Evolutionary conservation across 2,888 invertebrate genomes (phyloP).

Genomic region (Microplitis deprimator): DNA sequence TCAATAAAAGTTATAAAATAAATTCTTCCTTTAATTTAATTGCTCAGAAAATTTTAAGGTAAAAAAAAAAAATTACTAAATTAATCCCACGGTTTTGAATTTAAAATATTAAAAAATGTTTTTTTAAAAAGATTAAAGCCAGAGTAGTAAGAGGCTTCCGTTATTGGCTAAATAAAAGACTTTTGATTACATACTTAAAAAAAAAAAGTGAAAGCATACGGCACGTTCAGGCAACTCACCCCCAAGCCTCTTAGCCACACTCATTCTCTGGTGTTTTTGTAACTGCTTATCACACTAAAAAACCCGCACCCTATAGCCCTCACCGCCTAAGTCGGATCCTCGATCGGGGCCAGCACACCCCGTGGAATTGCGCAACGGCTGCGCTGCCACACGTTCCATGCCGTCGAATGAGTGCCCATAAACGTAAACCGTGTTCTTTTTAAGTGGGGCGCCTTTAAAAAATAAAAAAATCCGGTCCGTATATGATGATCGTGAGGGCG

Average conservation of each 20-base stretch:
- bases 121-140: not conserved
- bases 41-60: not conserved
- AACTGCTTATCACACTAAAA: conserved; percentile 66
- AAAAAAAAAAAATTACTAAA: not conserved
- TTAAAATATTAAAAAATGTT: not conserved
- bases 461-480: conserved; percentile 64
- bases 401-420: conserved; percentile 69
- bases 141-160: not conserved
- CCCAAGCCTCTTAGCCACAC: conserved; percentile 19
- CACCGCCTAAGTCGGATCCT: too few species aligned
- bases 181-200: conserved; percentile 30
- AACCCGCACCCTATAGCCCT: conserved; percentile 39
- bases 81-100: not conserved
- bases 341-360: conserved; percentile 44
- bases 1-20: not conserved
- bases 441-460: conserved; percentile 70
- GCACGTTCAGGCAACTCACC: conserved; percentile 35
- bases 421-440: conserved; percentile 71
- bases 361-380: conserved; percentile 53
- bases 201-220: conserved; percentile 32
- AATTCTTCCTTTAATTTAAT: not conserved
- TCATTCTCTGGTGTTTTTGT: conserved; percentile 48
- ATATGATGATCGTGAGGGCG: conserved; percentile 62
- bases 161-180: not conserved
- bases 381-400: conserved; percentile 56